These are phyloP conservation scores for Erinaceus europaeus DNA, from an alignment of 2,113 vertebrate genomes.

Conservation along the genomic window DNA sequence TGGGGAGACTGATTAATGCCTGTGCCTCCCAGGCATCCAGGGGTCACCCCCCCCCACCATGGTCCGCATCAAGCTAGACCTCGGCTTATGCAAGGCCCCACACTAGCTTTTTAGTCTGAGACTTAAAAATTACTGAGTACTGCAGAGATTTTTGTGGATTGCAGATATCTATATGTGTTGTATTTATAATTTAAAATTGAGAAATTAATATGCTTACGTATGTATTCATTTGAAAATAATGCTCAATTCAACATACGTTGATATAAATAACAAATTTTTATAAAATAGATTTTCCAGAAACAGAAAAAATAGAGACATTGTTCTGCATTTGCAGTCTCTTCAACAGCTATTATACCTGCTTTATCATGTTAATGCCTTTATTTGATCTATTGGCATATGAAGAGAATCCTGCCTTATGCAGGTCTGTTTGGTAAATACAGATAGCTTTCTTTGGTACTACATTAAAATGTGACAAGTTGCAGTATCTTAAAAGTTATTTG, in stretches of 20 bases:
- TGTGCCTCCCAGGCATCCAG: no score
- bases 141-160: slow-evolving; percentile 4
- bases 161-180: neutral
- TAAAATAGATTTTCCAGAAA: slow-evolving; percentile 6
- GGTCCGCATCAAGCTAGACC: no score
- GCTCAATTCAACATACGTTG: neutral
- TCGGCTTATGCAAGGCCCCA: no score
- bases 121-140: slow-evolving; percentile 17
- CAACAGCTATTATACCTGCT: neutral
- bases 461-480: neutral
- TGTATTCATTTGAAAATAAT: slow-evolving; percentile 23
- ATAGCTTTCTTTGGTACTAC: slow-evolving; percentile 13
- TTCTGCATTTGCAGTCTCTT: neutral
- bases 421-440: neutral
- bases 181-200: slow-evolving; percentile 4
- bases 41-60: no score
- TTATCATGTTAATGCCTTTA: neutral
- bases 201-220: neutral
- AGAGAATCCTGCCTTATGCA: neutral
- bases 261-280: neutral
- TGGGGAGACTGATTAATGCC: no score
- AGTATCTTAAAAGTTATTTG: no score
- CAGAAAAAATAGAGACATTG: neutral
- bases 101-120: slow-evolving; percentile 21
- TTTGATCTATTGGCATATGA: neutral